These are phyloP conservation scores for Drosophila ironensis DNA, from an alignment of 1,140 invertebrate genomes.

Conservation along the genomic window DNA sequence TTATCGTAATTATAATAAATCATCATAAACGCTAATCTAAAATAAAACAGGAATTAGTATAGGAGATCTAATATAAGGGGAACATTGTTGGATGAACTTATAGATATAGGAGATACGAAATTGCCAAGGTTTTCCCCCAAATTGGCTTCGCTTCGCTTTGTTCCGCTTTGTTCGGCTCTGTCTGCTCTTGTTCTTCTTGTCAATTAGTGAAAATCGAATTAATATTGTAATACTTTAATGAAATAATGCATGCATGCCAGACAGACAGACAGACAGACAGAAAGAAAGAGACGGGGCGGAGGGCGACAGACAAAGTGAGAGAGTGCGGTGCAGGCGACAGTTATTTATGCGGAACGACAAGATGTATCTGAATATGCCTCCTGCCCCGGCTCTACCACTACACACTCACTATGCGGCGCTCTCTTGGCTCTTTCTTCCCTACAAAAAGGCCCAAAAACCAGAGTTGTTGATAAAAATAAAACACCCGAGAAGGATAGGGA, in stretches of 20 bases:
- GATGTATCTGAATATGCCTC: constrained; percentile 61
- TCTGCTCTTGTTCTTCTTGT: constrained; percentile 36
- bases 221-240: constrained; percentile 79
- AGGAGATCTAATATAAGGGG: no score
- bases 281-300: neutral
- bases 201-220: constrained; percentile 79
- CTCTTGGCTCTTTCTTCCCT: no score
- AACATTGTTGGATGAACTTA: no score
- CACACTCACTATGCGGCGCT: no score
- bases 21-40: no score
- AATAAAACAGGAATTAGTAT: no score
- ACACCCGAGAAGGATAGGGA: constrained; percentile 6
- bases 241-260: constrained; percentile 68
- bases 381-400: neutral
- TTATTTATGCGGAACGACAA: constrained; percentile 75
- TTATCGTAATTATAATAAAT: no score
- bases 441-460: constrained; percentile 55
- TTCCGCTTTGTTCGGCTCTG: neutral
- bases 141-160: no score
- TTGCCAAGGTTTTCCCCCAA: no score
- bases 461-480: constrained; percentile 78
- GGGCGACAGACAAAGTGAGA: neutral
- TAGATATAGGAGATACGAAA: no score
- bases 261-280: constrained; percentile 16
- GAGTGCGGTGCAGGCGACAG: constrained; percentile 41